phyloP scores from a whole-genome alignment of 1,140 invertebrate species.

The Apocrypta bakeri region DNA sequence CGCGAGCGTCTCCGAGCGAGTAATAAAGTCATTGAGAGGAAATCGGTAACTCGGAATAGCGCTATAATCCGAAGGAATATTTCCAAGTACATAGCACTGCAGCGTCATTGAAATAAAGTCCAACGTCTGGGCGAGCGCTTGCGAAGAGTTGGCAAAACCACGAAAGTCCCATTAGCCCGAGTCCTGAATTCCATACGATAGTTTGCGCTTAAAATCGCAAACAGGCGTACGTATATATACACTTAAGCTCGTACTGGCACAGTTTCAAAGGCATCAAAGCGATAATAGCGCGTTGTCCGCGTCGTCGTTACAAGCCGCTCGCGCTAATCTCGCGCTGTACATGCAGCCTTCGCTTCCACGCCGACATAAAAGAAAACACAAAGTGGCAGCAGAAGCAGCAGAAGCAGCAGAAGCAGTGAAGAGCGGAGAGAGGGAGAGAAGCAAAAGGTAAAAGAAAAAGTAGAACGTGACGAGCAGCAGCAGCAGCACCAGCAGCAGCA shows the following conservation, averaged over 20 bases:
- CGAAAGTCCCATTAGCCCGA: not conserved
- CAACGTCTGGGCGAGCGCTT: too few relatives aligned
- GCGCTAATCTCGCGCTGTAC: not conserved
- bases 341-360: too few relatives aligned
- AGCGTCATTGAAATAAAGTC: too few relatives aligned
- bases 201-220: not conserved
- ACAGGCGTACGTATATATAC: not conserved
- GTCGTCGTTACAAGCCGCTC: not conserved
- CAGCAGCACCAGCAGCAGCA: too few relatives aligned
- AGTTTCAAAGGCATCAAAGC: slow-evolving; percentile 21
- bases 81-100: too few relatives aligned
- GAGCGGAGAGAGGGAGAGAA: not conserved
- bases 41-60: too few relatives aligned
- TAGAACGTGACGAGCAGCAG: not conserved
- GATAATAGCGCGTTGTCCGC: slow-evolving; percentile 10
- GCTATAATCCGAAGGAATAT: too few relatives aligned
- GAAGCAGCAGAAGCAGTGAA: not conserved
- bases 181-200: not conserved
- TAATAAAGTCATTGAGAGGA: too few relatives aligned
- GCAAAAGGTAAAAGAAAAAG: not conserved
- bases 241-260: not conserved
- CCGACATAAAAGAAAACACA: slow-evolving; percentile 17
- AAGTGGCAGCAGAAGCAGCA: not conserved
- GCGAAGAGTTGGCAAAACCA: not conserved
- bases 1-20: too few relatives aligned